Evolutionary conservation across 2,113 vertebrate genomes (phyloP).

Genomic region (Heptranchias perlo): DNA sequence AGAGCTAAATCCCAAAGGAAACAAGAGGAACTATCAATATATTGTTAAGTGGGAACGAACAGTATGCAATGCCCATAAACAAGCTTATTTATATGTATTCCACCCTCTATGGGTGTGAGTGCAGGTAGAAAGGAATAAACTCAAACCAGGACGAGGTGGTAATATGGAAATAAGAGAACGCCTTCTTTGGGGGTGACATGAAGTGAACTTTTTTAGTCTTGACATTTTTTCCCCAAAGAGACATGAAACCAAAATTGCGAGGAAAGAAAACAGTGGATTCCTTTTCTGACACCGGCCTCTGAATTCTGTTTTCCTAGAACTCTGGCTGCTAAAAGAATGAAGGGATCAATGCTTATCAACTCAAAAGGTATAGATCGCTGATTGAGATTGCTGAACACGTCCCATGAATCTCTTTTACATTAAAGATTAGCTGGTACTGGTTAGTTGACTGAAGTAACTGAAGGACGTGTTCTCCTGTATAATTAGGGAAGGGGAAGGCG

Average conservation of each 20-base stretch:
- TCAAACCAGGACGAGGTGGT: background rate
- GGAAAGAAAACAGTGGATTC: background rate
- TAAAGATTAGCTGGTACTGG: background rate
- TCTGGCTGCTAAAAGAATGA: background rate
- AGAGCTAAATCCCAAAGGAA: background rate
- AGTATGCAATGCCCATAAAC: background rate
- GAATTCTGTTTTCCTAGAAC: background rate
- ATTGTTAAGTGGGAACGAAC: background rate
- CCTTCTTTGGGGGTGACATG: background rate
- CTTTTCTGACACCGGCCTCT: background rate
- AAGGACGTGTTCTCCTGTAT: background rate
- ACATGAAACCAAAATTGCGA: background rate
- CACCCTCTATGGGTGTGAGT: background rate
- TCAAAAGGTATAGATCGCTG: background rate
- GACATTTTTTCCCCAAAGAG: background rate
- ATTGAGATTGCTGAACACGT: background rate
- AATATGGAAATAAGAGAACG: background rate
- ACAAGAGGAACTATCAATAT: background rate
- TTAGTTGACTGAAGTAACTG: background rate
- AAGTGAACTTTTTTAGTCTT: background rate
- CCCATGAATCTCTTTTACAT: background rate
- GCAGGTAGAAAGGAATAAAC: background rate
- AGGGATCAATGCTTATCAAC: background rate
- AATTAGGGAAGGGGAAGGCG: background rate
- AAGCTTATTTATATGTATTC: background rate